phyloP scores from a whole-genome alignment of 2,888 invertebrate genomes.

The Toxonevra muliebris region DNA sequence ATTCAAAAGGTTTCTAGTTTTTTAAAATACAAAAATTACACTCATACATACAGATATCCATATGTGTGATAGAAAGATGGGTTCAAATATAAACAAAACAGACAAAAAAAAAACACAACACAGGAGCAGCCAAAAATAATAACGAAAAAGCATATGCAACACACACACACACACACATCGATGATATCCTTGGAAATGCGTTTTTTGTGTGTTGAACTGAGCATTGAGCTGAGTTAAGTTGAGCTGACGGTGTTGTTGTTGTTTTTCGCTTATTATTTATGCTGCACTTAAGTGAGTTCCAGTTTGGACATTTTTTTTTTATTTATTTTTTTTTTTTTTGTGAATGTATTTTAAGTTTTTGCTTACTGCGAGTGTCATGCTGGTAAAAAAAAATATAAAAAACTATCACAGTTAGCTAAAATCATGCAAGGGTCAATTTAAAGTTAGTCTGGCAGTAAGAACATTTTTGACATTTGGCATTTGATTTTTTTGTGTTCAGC shows the following conservation, averaged over 20 bases:
- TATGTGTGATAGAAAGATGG: not conserved
- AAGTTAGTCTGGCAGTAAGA: conserved; percentile 1
- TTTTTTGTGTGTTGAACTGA: conserved; percentile 7
- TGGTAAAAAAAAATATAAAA: not conserved
- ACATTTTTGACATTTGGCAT: not conserved
- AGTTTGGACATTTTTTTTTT: conserved; percentile 11
- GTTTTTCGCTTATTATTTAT: conserved; percentile 40
- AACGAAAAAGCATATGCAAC: not conserved
- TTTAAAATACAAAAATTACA: too few species aligned
- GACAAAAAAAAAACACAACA: conserved; percentile 2
- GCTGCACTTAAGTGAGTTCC: conserved; percentile 43
- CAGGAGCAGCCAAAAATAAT: too few species aligned
- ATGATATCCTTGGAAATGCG: conserved; percentile 33
- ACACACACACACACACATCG: not conserved
- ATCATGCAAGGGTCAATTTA: conserved; percentile 2
- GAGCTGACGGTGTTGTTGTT: not conserved
- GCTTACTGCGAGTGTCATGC: not conserved
- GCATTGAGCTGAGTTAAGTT: not conserved
- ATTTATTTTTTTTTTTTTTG: conserved; percentile 1
- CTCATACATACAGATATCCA: not conserved
- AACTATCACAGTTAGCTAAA: not conserved
- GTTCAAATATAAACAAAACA: conserved; percentile 7
- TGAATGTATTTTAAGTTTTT: not conserved
- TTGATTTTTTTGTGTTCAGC: conserved; percentile 1
- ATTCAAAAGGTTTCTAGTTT: not conserved